Conservation (phyloP, 2,113 vertebrate genomes). For the Sceloporus tristichus region DNA sequence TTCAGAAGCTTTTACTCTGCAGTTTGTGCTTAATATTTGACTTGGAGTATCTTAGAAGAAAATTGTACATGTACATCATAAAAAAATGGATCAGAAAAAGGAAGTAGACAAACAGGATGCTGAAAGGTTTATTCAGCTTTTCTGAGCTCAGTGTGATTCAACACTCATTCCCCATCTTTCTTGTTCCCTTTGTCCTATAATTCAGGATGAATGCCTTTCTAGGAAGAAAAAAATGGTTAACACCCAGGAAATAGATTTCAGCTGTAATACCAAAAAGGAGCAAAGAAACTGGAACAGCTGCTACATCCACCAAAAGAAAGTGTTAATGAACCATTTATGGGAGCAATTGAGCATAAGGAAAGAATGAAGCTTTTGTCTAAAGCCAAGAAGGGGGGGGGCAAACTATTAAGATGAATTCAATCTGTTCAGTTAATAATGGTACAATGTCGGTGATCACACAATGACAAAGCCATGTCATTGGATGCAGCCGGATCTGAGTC, state of each 20-base stretch:
- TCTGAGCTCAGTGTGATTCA: conserved; percentile 3
- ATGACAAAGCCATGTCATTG: conserved; percentile 37
- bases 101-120: background rate
- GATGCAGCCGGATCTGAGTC: conserved; percentile 25
- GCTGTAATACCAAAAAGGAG: conserved; percentile 22
- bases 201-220: background rate
- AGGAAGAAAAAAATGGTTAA: conserved; percentile 32
- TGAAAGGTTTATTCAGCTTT: background rate
- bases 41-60: background rate
- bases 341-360: conserved; percentile 40
- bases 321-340: conserved; percentile 42
- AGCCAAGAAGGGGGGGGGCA: conserved; percentile 3
- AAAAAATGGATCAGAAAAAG: background rate
- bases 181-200: background rate
- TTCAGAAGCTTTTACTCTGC: background rate
- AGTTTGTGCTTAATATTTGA: background rate
- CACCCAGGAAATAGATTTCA: conserved; percentile 26
- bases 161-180: background rate
- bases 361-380: conserved; percentile 48
- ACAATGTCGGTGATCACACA: conserved; percentile 22
- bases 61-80: background rate
- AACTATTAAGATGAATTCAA: conserved; percentile 42
- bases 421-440: conserved; percentile 34
- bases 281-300: conserved; percentile 38
- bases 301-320: conserved; percentile 22